Conservation (phyloP, 2,888 invertebrate species). For the Sialis lutaria region DNA sequence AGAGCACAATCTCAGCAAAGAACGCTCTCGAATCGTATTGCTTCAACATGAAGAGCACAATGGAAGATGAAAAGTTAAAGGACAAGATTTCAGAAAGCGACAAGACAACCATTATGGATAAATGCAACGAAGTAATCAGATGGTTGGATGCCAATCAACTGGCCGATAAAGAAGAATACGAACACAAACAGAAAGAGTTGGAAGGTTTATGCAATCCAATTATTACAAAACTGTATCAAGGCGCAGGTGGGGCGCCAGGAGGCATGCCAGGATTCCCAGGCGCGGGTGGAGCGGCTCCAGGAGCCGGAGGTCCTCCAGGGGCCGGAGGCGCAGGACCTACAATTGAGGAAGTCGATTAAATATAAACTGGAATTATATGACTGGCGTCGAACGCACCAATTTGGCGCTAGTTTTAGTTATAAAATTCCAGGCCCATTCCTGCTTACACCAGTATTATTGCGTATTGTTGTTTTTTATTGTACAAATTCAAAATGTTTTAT, state of each 20-base stretch:
- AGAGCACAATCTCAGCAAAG: conserved; percentile 67
- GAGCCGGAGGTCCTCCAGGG: conserved; percentile 36
- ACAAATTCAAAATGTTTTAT: too few species aligned
- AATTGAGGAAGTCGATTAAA: conserved; percentile 83
- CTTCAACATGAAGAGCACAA: conserved; percentile 90
- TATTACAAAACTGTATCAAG: conserved; percentile 86
- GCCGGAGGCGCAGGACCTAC: conserved; percentile 62
- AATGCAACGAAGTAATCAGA: conserved; percentile 77
- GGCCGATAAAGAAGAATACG: conserved; percentile 88
- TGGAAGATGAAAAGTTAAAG: conserved; percentile 91
- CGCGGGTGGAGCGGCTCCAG: conserved; percentile 19
- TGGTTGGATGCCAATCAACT: conserved; percentile 71
- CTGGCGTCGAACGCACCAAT: too few species aligned
- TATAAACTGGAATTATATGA: background rate
- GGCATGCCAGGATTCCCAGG: conserved; percentile 41
- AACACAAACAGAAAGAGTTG: conserved; percentile 87
- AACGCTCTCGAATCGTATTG: conserved; percentile 76
- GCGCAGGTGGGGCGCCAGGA: conserved; percentile 51
- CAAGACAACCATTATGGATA: conserved; percentile 63
- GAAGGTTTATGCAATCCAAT: conserved; percentile 87
- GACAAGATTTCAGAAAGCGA: conserved; percentile 74
- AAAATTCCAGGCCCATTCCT: too few species aligned
- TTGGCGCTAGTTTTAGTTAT: too few species aligned
- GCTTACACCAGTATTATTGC: too few species aligned
- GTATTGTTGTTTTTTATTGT: too few species aligned